Evolutionary conservation across 2,888 invertebrate genomes (phyloP).

Genomic region (Mycogona germanica): DNA sequence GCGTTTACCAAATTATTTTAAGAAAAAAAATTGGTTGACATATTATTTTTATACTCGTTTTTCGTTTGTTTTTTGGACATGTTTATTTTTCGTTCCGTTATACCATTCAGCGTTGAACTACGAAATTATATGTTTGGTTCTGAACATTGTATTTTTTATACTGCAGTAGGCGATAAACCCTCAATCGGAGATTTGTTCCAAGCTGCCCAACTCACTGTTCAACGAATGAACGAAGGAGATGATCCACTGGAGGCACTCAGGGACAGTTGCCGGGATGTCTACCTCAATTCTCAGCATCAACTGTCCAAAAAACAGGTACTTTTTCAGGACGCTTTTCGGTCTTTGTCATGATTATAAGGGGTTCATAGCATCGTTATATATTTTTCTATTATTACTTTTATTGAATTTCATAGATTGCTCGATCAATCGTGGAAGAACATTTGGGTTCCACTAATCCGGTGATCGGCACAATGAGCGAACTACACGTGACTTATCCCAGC

Average conservation of each 20-base stretch:
- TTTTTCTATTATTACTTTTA: background rate
- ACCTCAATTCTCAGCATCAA: slow-evolving; percentile 43
- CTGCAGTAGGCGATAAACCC: slow-evolving; percentile 46
- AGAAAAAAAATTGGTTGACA: background rate
- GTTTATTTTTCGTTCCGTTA: too few species aligned
- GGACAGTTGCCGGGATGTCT: slow-evolving; percentile 51
- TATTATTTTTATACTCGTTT: background rate
- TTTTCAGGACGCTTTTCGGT: too few species aligned
- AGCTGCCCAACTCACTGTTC: slow-evolving; percentile 48
- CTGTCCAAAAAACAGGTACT: slow-evolving; percentile 27
- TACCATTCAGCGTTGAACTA: too few species aligned
- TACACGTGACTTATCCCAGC: slow-evolving; percentile 23
- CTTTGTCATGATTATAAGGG: too few species aligned
- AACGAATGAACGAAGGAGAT: slow-evolving; percentile 50
- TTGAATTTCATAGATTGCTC: background rate
- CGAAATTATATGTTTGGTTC: background rate
- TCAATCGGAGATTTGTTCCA: slow-evolving; percentile 51
- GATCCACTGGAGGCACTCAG: slow-evolving; percentile 42
- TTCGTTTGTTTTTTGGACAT: too few species aligned
- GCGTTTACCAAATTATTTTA: background rate
- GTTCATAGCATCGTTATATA: too few species aligned
- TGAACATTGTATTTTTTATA: background rate
- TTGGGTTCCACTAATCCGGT: too few species aligned
- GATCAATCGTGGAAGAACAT: too few species aligned
- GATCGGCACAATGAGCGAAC: too few species aligned